Base-by-base conservation (phyloP, 2,113 vertebrate genomes). In the Lycaon pictus region DNA sequence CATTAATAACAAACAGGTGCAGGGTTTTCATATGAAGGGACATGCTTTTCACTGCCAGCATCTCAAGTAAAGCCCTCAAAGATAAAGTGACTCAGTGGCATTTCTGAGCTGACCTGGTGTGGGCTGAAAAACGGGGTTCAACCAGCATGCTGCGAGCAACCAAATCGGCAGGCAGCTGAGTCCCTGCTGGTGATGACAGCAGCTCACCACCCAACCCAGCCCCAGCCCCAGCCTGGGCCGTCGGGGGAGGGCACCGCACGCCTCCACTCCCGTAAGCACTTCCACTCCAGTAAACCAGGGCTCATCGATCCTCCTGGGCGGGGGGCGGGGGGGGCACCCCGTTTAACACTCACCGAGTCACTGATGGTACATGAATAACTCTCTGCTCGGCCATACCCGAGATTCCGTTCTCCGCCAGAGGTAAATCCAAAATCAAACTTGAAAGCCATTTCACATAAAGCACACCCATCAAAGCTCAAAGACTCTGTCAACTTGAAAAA, bases 71-170 rank as follows among this genome's bases (percentile, higher is more conserved):
- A 53, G 53, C 11, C 48, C 48, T 62, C 23, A 48, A 0, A 62
- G 58, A 19, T 48, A 20, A 56, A 20, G 76, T 85, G 74, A 79
- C 43, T 5, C 0, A 0, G 27, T 3, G 90, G 80, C 84, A 8
- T 82, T 80, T 89, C 15, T 32, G 74, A 92, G 72, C 16, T 32
- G 67, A 27, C 55, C 96, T 4, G 22, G 27, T 11, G 13, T 1
- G 20, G 65, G 0, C 22, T 10, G 5, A 93, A 11, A 86, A 19
- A 29, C 1, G 32, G 53, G 56, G n/a, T 0, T 55, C 0, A 35
- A 0, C 22, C 29, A 27, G 87, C 37, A 29, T 32, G 9, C 16
- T 0, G 2, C 0, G 2, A 20, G 88, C 3, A 5, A 3, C 11
- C 71, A 3, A 22, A 23, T 5, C 5, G 1, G 35, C 71, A 23